phyloP scores from a whole-genome alignment of 2,113 vertebrate species.

The Zosterops pallidus region DNA sequence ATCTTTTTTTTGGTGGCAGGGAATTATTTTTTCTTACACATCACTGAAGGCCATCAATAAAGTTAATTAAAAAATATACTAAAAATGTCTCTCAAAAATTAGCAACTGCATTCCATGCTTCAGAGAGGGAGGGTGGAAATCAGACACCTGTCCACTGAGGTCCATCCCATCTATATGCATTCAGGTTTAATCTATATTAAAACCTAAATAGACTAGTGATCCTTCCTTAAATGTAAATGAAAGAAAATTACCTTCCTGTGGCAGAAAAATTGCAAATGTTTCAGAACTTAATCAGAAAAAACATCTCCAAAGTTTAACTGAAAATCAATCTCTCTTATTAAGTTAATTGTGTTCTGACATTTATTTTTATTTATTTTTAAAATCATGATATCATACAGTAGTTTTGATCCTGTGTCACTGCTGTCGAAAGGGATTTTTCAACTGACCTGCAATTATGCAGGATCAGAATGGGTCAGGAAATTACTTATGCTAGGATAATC shows the following conservation, averaged over 20 bases:
- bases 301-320: not conserved
- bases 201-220: not conserved
- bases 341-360: not conserved
- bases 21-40: not conserved
- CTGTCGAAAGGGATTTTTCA: not conserved
- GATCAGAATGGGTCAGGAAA: not conserved
- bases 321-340: not conserved
- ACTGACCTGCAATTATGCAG: not conserved
- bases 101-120: not conserved
- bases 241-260: not conserved
- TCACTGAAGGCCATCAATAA: not conserved
- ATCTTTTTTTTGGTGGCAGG: not conserved
- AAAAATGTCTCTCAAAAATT: not conserved
- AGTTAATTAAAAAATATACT: not conserved
- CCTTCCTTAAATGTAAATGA: not conserved
- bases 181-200: not conserved
- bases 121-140: not conserved
- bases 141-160: not conserved
- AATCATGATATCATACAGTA: not conserved
- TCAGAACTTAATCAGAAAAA: not conserved
- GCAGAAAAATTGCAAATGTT: not conserved
- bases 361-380: not conserved
- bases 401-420: not conserved
- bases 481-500: not conserved
- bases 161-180: not conserved